Percentiles rank a stretch among this genome's conserved stretches.
Conservation (phyloP, 2,888 invertebrate genomes). For the Fragum fragum region DNA sequence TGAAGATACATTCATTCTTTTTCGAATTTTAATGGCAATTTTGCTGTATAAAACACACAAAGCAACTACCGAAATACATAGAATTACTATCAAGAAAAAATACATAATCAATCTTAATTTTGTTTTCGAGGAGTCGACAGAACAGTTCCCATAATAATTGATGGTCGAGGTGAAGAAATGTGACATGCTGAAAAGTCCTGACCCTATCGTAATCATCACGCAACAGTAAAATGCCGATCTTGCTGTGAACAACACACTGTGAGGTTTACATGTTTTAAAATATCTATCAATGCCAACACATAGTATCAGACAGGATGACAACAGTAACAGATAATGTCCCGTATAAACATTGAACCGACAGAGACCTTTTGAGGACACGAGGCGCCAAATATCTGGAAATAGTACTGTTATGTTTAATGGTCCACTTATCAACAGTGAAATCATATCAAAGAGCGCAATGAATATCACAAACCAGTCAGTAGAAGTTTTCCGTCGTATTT, state of each 20-base stretch:
- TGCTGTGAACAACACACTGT: background rate
- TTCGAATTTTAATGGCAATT: background rate
- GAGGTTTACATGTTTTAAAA: slow-evolving; percentile 5
- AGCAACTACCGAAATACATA: background rate
- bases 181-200: background rate
- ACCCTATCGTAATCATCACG: background rate
- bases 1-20: background rate
- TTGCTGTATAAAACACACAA: slow-evolving; percentile 2
- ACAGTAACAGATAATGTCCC: background rate
- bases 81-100: background rate
- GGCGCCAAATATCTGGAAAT: background rate
- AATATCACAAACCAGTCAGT: slow-evolving; percentile 15
- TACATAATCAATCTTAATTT: background rate
- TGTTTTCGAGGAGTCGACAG: background rate
- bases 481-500: slow-evolving; percentile 8
- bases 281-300: background rate
- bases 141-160: background rate
- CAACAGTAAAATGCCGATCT: background rate
- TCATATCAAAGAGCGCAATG: background rate
- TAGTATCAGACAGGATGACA: slow-evolving; percentile 1
- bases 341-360: background rate
- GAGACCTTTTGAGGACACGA: background rate
- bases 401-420: background rate
- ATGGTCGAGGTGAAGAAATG: slow-evolving; percentile 4
- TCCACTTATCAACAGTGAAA: background rate